phyloP scores from a whole-genome alignment of 2,888 invertebrate genomes.

The Conchocele bisecta region DNA sequence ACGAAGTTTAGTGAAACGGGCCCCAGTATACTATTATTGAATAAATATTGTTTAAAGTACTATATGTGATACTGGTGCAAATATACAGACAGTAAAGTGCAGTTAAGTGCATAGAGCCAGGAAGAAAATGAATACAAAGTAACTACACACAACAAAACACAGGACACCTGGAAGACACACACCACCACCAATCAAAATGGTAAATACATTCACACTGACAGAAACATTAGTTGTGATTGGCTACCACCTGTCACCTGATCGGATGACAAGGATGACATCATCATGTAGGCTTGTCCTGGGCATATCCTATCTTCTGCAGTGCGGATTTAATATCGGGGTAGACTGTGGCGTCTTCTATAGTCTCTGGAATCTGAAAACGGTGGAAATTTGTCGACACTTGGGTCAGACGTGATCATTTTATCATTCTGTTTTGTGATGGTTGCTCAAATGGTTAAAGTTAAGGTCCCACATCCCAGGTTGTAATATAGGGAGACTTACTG shows the following conservation, averaged over 20 bases:
- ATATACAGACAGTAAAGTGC: too few species aligned
- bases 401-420: neutral
- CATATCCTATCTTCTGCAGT: constrained; percentile 82
- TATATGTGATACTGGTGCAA: too few species aligned
- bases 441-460: too few species aligned
- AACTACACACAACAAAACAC: too few species aligned
- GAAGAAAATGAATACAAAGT: too few species aligned
- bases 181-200: neutral
- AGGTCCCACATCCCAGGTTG: too few species aligned
- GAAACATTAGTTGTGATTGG: neutral
- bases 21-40: too few species aligned
- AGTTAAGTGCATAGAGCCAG: too few species aligned
- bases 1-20: too few species aligned
- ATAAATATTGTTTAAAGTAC: too few species aligned
- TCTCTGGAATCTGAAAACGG: constrained; percentile 88
- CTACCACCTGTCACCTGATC: constrained; percentile 7
- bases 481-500: too few species aligned
- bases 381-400: constrained; percentile 1
- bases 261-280: constrained; percentile 11
- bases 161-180: neutral
- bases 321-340: constrained; percentile 90
- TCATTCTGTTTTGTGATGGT: neutral
- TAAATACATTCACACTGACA: neutral
- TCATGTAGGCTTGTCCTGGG: constrained; percentile 25
- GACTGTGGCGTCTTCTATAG: constrained; percentile 93